phyloP scores from a whole-genome alignment of 2,888 invertebrate species.

The Tinea pellionella region DNA sequence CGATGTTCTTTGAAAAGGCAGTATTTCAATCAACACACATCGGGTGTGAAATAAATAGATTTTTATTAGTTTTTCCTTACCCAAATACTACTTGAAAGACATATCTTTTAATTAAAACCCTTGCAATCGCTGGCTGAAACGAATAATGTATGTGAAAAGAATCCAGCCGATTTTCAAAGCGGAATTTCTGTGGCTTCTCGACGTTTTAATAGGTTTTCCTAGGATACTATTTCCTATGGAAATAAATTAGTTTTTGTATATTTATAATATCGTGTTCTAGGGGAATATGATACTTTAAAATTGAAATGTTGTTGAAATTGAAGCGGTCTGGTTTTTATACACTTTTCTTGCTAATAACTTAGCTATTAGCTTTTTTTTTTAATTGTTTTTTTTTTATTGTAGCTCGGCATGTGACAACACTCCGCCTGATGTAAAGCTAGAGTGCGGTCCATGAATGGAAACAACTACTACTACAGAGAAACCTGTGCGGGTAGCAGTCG shows the following conservation, averaged over 20 bases:
- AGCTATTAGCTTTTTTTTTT: no score
- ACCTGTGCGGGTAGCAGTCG: no score
- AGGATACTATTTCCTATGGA: background rate
- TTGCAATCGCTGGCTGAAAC: background rate
- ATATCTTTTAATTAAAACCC: conserved; percentile 13
- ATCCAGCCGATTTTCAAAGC: background rate
- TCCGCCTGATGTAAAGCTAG: no score
- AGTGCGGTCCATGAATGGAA: no score
- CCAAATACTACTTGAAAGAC: conserved; percentile 10
- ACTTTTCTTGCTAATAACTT: no score
- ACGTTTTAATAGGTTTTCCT: conserved; percentile 2
- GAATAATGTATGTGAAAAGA: conserved; percentile 12
- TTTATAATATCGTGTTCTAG: background rate
- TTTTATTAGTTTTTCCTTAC: background rate
- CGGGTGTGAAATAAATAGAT: background rate
- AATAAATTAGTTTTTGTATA: conserved; percentile 1
- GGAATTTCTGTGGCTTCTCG: background rate
- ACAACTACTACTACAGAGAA: no score
- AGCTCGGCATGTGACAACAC: no score
- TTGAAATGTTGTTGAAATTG: no score
- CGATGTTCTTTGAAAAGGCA: no score
- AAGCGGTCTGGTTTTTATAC: background rate
- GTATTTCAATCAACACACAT: background rate
- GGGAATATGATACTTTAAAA: background rate
- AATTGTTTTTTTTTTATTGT: no score